Percentiles rank a stretch among this genome's conserved stretches.
Conservation (phyloP, 1,140 invertebrate genomes). For the Cyrtorhinus lividipennis region DNA sequence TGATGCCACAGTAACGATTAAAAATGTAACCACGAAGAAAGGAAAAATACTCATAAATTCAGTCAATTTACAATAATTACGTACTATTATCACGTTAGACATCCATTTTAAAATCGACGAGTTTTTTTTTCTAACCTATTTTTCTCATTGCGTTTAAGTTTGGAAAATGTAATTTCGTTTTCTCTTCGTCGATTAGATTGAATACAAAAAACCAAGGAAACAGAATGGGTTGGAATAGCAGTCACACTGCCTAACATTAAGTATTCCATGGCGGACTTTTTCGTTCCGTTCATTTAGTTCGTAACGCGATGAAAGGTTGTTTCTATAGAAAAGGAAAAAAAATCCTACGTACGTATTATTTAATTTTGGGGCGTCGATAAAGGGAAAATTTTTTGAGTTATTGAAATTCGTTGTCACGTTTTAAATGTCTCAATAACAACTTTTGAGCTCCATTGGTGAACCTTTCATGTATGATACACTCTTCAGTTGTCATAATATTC, state of each 20-base stretch:
- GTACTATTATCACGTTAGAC: neutral
- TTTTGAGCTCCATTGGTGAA: conserved; percentile 8
- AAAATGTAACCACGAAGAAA: neutral
- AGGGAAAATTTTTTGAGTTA: neutral
- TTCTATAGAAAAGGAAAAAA: neutral
- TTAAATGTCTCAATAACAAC: conserved; percentile 1
- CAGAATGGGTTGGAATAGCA: neutral
- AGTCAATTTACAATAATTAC: conserved; percentile 2
- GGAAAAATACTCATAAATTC: conserved; percentile 2
- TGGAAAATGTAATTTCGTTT: neutral
- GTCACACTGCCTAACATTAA: conserved; percentile 9
- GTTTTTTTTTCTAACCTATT: neutral
- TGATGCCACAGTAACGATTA: neutral
- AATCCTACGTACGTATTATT: neutral
- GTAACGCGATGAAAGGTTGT: too few species aligned
- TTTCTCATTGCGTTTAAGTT: neutral
- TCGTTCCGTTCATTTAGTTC: neutral
- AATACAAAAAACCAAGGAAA: neutral
- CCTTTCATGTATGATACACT: too few species aligned
- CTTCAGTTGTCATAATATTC: too few species aligned
- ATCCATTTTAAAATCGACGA: neutral
- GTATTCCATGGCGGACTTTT: neutral
- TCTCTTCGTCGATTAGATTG: neutral
- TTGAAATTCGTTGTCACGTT: too few species aligned
- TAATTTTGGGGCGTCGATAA: neutral